A percentile compares a stretch with the other conserved stretches of the same genome.
phyloP scores from a whole-genome alignment of 2,888 invertebrate genomes.

The Dysmachus trigonus region DNA sequence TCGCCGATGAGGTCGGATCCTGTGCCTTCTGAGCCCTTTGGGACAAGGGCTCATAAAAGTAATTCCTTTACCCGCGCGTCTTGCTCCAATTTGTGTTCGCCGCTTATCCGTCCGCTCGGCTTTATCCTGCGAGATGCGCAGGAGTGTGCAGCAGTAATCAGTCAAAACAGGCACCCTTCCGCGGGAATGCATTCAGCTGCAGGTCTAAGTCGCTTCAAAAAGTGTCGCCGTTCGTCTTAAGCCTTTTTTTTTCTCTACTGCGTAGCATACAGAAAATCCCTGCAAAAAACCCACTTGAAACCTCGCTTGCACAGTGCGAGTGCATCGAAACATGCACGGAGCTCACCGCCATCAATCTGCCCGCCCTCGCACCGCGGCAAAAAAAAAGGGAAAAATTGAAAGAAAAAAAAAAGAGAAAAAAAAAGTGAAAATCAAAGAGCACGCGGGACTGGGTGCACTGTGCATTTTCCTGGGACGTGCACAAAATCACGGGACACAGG shows the following conservation, averaged over 20 bases:
- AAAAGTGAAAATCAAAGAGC: background rate
- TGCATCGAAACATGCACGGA: background rate
- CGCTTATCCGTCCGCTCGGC: background rate
- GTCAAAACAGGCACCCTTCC: background rate
- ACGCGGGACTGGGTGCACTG: slow-evolving; percentile 8
- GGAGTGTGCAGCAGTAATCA: background rate
- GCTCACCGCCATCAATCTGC: background rate
- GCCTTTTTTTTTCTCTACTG: background rate
- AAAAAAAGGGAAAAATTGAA: background rate
- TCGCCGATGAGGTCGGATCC: background rate
- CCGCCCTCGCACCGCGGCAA: background rate
- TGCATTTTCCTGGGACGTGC: slow-evolving; percentile 8
- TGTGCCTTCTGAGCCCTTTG: background rate
- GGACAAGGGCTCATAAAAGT: background rate
- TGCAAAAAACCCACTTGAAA: background rate
- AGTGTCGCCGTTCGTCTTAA: slow-evolving; percentile 1
- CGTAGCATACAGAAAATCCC: background rate
- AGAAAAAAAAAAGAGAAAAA: background rate
- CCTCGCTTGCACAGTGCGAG: background rate
- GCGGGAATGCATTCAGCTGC: background rate
- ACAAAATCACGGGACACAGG: background rate
- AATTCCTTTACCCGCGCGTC: background rate
- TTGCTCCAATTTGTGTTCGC: background rate
- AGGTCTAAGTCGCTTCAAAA: background rate
- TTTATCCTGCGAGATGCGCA: background rate